Percentiles rank a stretch among this genome's conserved stretches.
Conservation (phyloP, 2,113 vertebrate species). For the Amblyornis subalaris region DNA sequence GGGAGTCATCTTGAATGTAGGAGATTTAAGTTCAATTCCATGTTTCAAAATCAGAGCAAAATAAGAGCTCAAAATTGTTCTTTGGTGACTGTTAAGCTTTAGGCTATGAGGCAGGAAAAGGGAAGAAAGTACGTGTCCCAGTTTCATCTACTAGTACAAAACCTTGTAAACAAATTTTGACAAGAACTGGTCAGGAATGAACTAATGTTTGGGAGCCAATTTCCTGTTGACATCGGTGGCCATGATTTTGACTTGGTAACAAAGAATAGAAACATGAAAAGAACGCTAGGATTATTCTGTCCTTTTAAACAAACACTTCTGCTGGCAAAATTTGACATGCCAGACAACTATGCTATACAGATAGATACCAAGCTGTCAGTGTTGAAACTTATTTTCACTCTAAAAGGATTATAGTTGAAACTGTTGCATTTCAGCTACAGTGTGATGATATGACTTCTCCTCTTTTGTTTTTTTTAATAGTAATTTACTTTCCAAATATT, state of each 20-base stretch:
- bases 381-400: neutral
- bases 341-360: neutral
- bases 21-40: neutral
- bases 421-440: neutral
- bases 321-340: neutral
- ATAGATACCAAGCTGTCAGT: neutral
- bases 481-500: neutral
- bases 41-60: neutral
- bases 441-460: neutral
- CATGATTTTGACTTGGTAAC: conserved; percentile 12
- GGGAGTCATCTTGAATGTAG: neutral
- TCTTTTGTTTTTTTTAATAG: too few relatives aligned
- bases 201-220: neutral
- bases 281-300: neutral
- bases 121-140: neutral
- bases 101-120: neutral
- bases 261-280: neutral
- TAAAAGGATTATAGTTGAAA: neutral
- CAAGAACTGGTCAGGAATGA: neutral
- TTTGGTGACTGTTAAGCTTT: neutral
- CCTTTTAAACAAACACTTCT: neutral
- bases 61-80: neutral
- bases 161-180: neutral
- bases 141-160: neutral
- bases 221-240: conserved; percentile 5